phyloP scores from a whole-genome alignment of 2,113 vertebrate species.

The Cettia cetti region DNA sequence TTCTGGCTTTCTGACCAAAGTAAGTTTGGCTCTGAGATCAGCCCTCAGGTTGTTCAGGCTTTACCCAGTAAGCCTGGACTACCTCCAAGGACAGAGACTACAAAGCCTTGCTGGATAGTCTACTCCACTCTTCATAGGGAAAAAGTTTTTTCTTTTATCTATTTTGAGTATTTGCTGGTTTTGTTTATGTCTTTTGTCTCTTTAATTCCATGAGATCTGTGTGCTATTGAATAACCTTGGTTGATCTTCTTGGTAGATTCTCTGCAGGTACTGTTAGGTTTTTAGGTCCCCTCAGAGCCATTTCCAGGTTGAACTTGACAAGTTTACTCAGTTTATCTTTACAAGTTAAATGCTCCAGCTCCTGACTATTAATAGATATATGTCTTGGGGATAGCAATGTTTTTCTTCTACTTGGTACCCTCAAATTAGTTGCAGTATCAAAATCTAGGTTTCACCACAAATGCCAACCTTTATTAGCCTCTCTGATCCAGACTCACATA shows the following conservation, averaged over 20 bases:
- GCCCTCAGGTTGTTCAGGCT: neutral
- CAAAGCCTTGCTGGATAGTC: neutral
- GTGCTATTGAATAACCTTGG: neutral
- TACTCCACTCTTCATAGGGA: accelerated
- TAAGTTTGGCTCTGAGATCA: neutral
- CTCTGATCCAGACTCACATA: neutral
- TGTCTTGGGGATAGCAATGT: neutral
- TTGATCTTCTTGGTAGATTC: neutral
- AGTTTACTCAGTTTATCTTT: neutral
- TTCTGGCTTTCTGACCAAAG: neutral
- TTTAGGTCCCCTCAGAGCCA: neutral
- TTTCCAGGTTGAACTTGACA: neutral
- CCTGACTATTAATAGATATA: neutral
- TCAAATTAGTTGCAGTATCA: too few relatives aligned
- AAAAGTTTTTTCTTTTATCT: neutral
- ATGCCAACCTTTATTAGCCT: neutral
- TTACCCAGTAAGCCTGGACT: neutral
- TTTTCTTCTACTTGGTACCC: neutral
- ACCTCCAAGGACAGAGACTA: neutral
- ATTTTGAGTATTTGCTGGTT: neutral
- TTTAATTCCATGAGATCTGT: neutral
- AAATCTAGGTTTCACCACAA: neutral
- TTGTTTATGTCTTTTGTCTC: neutral
- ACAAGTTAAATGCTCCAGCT: neutral
- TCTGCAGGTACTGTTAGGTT: neutral